Percentiles rank a stretch among this genome's conserved stretches.
These are phyloP conservation scores for Eubasilissa regina DNA, from an alignment of 1,140 invertebrate genomes.

Conservation along the genomic window DNA sequence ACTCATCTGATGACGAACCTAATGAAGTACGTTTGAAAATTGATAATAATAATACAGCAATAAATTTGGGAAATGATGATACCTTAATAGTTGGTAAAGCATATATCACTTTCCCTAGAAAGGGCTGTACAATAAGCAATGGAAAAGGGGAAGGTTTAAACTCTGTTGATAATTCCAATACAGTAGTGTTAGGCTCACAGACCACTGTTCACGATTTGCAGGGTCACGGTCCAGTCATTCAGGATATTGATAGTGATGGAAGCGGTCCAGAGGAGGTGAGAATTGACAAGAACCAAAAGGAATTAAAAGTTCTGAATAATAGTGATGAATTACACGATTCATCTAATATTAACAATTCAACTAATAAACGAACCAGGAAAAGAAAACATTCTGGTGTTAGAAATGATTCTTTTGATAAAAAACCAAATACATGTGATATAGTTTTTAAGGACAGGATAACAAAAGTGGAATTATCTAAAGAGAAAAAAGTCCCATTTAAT, in stretches of 20 bases:
- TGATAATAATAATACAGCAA: slow-evolving; percentile 33
- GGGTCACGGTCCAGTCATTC: not conserved
- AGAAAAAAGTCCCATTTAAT: slow-evolving; percentile 20
- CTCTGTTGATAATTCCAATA: too few relatives aligned
- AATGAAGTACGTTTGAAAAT: slow-evolving; percentile 21
- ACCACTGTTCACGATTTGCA: not conserved
- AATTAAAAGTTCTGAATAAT: slow-evolving; percentile 40
- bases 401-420: slow-evolving; percentile 23
- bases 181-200: not conserved
- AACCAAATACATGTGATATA: slow-evolving; percentile 3
- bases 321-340: slow-evolving; percentile 44
- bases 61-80: slow-evolving; percentile 42
- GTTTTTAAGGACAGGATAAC: not conserved
- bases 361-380: slow-evolving; percentile 42
- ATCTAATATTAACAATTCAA: not conserved
- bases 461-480: not conserved
- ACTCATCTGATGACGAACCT: slow-evolving; percentile 69
- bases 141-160: not conserved
- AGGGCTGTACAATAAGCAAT: slow-evolving; percentile 11
- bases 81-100: slow-evolving; percentile 35
- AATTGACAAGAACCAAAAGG: slow-evolving; percentile 58
- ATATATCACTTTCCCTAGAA: too few relatives aligned
- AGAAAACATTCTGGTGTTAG: slow-evolving; percentile 55
- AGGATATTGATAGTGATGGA: slow-evolving; percentile 63
- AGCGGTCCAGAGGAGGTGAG: slow-evolving; percentile 69